Percentiles rank a stretch among this genome's conserved stretches.
phyloP scores from a whole-genome alignment of 2,797 vertebrate species.

The Crypturellus tataupa region DNA sequence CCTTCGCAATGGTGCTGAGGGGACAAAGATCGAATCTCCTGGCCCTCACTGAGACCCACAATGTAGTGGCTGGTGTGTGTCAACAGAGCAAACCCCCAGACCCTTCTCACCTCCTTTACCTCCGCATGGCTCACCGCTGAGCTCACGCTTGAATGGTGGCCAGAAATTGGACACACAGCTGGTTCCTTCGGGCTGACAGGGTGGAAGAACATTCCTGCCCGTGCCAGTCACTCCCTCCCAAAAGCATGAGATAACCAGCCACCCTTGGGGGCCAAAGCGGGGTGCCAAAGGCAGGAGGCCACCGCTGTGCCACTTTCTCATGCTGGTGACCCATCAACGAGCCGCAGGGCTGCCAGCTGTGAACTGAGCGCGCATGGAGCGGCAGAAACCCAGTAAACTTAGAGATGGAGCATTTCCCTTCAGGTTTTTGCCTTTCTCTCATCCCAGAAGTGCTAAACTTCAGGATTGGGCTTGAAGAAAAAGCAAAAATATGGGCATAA shows the following conservation, averaged over 20 bases:
- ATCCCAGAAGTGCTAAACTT: not conserved
- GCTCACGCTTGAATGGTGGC: slow-evolving; percentile 75
- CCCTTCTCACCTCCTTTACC: slow-evolving; percentile 75
- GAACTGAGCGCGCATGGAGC: fast-evolving
- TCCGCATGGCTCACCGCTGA: slow-evolving; percentile 70
- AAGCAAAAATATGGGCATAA: fast-evolving
- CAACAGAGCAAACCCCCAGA: not conserved
- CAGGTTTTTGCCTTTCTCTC: not conserved
- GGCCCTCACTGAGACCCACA: not conserved
- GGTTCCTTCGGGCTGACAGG: slow-evolving; percentile 72
- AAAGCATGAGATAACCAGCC: slow-evolving; percentile 66
- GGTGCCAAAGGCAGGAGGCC: not conserved
- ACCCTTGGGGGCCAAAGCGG: slow-evolving; percentile 38
- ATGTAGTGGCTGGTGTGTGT: not conserved
- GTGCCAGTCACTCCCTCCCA: slow-evolving; percentile 76
- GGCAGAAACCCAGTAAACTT: not conserved
- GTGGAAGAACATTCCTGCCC: slow-evolving; percentile 73
- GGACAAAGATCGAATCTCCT: not conserved
- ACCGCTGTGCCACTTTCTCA: fast-evolving
- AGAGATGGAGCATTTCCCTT: fast-evolving
- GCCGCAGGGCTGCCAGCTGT: not conserved
- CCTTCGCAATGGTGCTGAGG: not conserved
- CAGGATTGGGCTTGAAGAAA: not conserved
- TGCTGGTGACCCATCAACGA: not conserved
- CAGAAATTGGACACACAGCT: slow-evolving; percentile 83